These are phyloP conservation scores for Julus scanicus DNA, from an alignment of 2,888 invertebrate species.

Conservation along the genomic window DNA sequence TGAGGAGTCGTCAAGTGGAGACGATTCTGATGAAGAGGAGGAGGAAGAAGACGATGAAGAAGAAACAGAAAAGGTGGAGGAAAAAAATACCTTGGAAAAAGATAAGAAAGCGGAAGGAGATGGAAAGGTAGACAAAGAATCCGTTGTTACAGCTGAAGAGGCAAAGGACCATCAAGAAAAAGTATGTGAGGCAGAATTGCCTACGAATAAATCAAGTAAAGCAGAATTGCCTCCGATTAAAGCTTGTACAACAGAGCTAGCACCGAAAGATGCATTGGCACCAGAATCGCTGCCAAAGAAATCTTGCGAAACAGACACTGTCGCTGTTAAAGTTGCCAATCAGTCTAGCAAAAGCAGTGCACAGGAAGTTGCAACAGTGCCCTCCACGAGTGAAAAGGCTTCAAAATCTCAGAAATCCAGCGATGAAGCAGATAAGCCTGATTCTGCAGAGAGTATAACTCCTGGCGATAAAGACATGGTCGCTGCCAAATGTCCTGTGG, in stretches of 20 bases:
- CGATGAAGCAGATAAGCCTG: not conserved
- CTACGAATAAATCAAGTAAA: not conserved
- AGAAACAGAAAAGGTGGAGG: conserved; percentile 58
- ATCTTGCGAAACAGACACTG: not conserved
- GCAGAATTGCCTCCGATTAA: not conserved
- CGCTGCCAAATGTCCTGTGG: not conserved
- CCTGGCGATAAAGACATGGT: not conserved
- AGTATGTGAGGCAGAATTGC: not conserved
- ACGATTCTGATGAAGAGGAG: conserved; percentile 68
- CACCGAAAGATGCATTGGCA: not conserved
- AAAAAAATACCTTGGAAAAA: conserved; percentile 63
- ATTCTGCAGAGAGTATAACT: not conserved
- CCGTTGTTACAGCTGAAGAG: not conserved
- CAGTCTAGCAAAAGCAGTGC: not conserved
- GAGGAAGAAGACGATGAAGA: conserved; percentile 58
- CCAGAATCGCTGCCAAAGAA: not conserved
- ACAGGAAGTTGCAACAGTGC: not conserved
- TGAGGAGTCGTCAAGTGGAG: conserved; percentile 68
- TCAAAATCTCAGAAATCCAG: not conserved
- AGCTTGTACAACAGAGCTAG: too few relatives aligned
- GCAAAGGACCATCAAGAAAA: not conserved
- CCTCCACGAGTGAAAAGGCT: not conserved
- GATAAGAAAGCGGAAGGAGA: not conserved
- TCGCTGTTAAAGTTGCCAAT: not conserved
- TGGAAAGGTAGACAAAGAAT: not conserved